Evolutionary conservation across 2,797 vertebrate genomes (phyloP).

Genomic region (Eulemur rubriventer): DNA sequence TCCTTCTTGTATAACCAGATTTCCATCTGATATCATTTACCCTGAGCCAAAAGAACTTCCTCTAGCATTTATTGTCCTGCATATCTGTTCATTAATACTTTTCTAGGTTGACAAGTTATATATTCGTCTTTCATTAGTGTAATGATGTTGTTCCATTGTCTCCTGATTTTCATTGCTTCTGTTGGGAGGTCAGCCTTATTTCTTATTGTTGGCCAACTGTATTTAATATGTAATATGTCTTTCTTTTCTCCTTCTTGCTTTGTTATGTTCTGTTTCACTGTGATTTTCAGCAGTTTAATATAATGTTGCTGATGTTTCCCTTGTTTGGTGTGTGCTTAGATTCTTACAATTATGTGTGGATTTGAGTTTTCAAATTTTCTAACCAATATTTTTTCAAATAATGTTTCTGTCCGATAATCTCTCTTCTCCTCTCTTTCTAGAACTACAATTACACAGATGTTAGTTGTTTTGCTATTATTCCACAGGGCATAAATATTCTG

Average conservation of each 20-base stretch:
- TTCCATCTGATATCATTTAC: background rate
- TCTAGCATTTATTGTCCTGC: background rate
- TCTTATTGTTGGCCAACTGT: background rate
- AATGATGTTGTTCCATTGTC: background rate
- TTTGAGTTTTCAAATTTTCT: constrained; percentile 19
- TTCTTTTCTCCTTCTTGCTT: background rate
- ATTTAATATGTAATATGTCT: background rate
- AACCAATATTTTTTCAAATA: background rate
- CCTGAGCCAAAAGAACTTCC: background rate
- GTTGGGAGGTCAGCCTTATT: background rate
- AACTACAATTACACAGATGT: background rate
- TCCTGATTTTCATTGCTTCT: constrained; percentile 27
- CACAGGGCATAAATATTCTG: background rate
- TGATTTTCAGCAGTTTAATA: background rate
- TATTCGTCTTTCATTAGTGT: background rate
- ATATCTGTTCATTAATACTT: background rate
- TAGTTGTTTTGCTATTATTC: background rate
- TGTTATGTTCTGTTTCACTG: background rate
- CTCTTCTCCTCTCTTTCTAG: background rate
- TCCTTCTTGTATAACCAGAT: background rate
- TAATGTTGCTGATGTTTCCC: background rate
- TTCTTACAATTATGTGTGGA: background rate
- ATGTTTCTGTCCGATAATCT: background rate
- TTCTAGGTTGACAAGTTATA: background rate
- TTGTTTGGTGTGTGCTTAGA: background rate